A percentile compares a stretch with the other conserved stretches of the same genome.
phyloP scores from a whole-genome alignment of 2,797 vertebrate genomes.

The Siniperca undulata region DNA sequence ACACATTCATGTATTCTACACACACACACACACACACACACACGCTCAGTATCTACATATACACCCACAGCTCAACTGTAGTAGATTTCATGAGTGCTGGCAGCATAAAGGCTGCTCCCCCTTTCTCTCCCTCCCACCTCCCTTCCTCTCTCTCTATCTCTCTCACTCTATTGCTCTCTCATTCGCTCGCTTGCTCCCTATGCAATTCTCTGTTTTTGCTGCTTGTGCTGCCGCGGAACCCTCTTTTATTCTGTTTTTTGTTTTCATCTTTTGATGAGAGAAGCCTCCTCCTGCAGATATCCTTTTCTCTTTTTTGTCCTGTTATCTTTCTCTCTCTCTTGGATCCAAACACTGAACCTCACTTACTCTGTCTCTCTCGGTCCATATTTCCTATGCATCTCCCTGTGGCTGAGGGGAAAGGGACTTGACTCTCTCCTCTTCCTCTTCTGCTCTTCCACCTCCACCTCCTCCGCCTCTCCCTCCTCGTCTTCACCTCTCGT shows the following conservation, averaged over 20 bases:
- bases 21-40: constrained; percentile 31
- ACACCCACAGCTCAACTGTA: constrained; percentile 70
- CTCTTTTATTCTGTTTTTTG: constrained; percentile 42
- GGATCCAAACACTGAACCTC: constrained; percentile 33
- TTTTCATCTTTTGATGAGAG: constrained; percentile 48
- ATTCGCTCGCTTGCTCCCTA: constrained; percentile 35
- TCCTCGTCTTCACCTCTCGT: constrained; percentile 53
- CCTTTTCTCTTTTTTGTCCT: constrained; percentile 36
- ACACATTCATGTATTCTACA: constrained; percentile 24
- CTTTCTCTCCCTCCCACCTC: constrained; percentile 48
- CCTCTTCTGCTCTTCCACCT: constrained; percentile 37
- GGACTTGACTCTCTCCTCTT: constrained; percentile 57
- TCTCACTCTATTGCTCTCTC: constrained; percentile 30
- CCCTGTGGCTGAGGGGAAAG: constrained; percentile 59
- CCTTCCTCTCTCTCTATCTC: constrained; percentile 23
- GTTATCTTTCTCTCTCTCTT: constrained; percentile 26
- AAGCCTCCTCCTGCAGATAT: constrained; percentile 49
- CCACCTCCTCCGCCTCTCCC: constrained; percentile 33
- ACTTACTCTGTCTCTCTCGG: constrained; percentile 49
- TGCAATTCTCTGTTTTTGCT: constrained; percentile 61
- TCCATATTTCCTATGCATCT: constrained; percentile 68
- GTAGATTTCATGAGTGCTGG: constrained; percentile 71
- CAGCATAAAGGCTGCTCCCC: constrained; percentile 63
- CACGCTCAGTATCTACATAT: constrained; percentile 53
- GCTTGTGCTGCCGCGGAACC: constrained; percentile 36